Base-by-base conservation (phyloP, 2,113 vertebrate genomes). In the Odobenus rosmarus region DNA sequence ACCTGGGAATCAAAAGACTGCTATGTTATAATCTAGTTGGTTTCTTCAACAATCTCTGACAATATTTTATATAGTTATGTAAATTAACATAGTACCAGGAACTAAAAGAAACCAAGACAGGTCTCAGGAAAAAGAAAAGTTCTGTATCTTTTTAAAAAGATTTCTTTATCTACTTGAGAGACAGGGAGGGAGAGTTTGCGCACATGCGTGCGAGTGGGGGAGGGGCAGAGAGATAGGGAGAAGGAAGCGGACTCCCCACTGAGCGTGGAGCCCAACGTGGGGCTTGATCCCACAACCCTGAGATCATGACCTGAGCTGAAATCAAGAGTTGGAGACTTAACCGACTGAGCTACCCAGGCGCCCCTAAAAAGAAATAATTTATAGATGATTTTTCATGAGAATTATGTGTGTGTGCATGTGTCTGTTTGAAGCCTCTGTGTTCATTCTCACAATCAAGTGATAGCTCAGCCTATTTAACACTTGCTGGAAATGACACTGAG, bases 1-100 rank as follows among this genome's bases (percentile, higher is more conserved):
- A 95, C 62, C 14, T 95, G 39, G 57, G 57, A 90, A 81, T 94
- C 81, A 83, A 93, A 96, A 96, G 69, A 90, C 80, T 67, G 39
- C 11, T 92, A 15, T 89, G 53, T 51, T 95, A 77, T 74, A 95
- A 94, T 92, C 59, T 81, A 16, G n/a, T 59, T 83, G 42, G 13
- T 57, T 93, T 95, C 71, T 79, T 88, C 89, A 95, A 93, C 49
- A 7, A 95, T 57, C 8, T 95, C 79, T 90, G 76, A 67, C 93
- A 84, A 51, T 42, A 69, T 81, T 86, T 89, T 33, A 74, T 11
- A 81, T 0, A 92, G 28, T 71, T 42, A 87, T 19, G 33, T 9
- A 87, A 95, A 93, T 62, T 79, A 42, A 81, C 49, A 5, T 36
- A 46, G 31, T 69, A 57, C 15, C 53, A 92, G 23, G 61, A 96